Base-by-base conservation (phyloP, 1,140 invertebrate genomes). In the Anagrus nilaparvatae region DNA sequence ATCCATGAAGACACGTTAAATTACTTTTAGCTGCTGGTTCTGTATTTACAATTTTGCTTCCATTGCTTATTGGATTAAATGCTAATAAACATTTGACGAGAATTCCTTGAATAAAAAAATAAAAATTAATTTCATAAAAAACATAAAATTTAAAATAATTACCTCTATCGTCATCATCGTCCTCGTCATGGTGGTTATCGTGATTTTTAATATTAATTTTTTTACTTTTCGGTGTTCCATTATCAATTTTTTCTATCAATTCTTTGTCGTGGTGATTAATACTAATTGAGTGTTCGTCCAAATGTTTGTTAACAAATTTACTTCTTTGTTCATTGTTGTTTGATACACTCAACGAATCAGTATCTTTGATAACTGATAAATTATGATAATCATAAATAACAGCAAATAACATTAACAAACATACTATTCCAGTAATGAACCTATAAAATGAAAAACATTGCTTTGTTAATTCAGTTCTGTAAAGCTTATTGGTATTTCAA, bases 1-100 rank as follows among this genome's bases (percentile, higher is more conserved):
- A 67, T 2, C 87, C 86, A 52, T 90, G 85, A n/a, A 90, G 66
- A 54, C 82, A 87, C 32, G 77, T 78, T 2, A 87, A 73, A 18
- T 77, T 78, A 23, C 81, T 77, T 47, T 79, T 60, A 0, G 71
- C 63, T 18, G 72, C 61, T 0, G 60, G 65, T 25, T 77, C 73
- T 3, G 76, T 72, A 36, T 72, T 73, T 3, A 81, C 47, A 40
- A 75, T 75, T 51, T 76, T 79, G 48, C 70, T 69, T 7, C 75
- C 75, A 57, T 82, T 82, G 2, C 61, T 63, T 12, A 76, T 59
- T 7, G 74, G 69, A 13, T 76, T 77, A 55, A 82, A 82, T 3
- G 75, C 75, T 33, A 80, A 54, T 35, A 81, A 50, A 37, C 76
- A 60, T 52, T 70, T 74, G 5, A 73, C 55, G 60, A 70, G 71